Conservation (phyloP, 2,797 vertebrate genomes). For the Rhinogobio ventralis region DNA sequence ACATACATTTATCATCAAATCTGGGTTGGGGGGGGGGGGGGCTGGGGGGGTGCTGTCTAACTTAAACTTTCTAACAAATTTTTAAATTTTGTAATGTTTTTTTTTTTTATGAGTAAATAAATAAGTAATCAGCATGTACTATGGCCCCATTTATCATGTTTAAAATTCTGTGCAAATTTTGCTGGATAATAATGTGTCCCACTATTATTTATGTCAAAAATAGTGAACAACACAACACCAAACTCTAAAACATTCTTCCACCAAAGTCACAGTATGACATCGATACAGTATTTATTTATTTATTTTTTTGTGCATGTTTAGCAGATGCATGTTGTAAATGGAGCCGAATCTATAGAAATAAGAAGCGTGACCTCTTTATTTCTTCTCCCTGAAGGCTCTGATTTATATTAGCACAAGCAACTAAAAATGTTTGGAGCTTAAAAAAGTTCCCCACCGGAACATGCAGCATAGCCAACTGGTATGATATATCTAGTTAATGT, state of each 20-base stretch:
- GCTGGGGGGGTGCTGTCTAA: neutral
- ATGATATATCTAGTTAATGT: constrained; percentile 66
- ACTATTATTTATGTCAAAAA: neutral
- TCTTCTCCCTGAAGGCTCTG: constrained; percentile 26
- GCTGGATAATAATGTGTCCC: neutral
- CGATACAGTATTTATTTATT: neutral
- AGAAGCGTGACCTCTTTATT: constrained; percentile 14
- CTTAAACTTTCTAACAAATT: neutral
- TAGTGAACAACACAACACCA: neutral
- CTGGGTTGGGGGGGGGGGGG: too few relatives aligned
- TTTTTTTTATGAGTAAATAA: neutral
- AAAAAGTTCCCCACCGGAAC: constrained; percentile 64
- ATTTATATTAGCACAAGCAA: constrained; percentile 51
- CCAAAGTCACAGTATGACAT: constrained; percentile 50
- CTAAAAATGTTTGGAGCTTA: constrained; percentile 44
- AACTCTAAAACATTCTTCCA: neutral
- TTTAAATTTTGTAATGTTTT: neutral
- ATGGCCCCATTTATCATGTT: neutral
- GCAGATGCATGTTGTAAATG: neutral
- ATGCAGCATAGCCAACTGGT: constrained; percentile 69
- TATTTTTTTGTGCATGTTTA: neutral
- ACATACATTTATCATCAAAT: neutral
- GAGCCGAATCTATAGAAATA: constrained; percentile 11
- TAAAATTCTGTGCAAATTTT: neutral
- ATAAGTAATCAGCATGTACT: too few relatives aligned